Percentiles rank a stretch among this genome's conserved stretches.
Evolutionary conservation across 2,797 vertebrate species (phyloP).

Genomic region (Pogoniulus pusillus): DNA sequence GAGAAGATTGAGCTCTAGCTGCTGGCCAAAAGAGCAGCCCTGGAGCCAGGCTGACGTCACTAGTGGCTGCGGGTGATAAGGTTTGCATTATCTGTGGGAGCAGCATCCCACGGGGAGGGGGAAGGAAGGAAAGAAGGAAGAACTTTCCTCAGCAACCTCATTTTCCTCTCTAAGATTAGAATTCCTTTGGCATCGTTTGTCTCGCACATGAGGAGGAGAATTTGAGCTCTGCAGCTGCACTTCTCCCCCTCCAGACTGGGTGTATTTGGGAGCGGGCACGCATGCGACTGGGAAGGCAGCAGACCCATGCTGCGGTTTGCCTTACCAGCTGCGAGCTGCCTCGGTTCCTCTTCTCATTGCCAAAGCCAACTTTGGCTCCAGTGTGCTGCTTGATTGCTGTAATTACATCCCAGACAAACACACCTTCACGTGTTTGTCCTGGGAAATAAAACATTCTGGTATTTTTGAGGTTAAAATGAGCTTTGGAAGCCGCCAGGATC

Average conservation of each 20-base stretch:
- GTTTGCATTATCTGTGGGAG: not conserved
- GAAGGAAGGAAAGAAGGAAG: not conserved
- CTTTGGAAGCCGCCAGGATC: not conserved
- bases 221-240: not conserved
- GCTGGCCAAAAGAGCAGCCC: not conserved
- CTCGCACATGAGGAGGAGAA: not conserved
- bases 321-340: not conserved
- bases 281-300: not conserved
- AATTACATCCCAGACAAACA: not conserved
- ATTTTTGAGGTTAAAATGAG: slow-evolving; percentile 8
- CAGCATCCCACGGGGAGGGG: not conserved
- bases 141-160: not conserved
- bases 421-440: not conserved
- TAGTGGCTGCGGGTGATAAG: not conserved
- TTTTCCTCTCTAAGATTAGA: slow-evolving; percentile 4
- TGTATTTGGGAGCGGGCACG: not conserved
- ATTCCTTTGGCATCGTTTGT: not conserved
- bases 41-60: slow-evolving; percentile 15
- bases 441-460: not conserved
- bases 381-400: not conserved
- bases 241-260: not conserved
- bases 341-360: slow-evolving; percentile 1
- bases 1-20: not conserved
- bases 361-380: slow-evolving; percentile 4
- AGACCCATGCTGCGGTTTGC: not conserved